Conservation (phyloP, 2,888 invertebrate species). For the Lampropteryx suffumata region DNA sequence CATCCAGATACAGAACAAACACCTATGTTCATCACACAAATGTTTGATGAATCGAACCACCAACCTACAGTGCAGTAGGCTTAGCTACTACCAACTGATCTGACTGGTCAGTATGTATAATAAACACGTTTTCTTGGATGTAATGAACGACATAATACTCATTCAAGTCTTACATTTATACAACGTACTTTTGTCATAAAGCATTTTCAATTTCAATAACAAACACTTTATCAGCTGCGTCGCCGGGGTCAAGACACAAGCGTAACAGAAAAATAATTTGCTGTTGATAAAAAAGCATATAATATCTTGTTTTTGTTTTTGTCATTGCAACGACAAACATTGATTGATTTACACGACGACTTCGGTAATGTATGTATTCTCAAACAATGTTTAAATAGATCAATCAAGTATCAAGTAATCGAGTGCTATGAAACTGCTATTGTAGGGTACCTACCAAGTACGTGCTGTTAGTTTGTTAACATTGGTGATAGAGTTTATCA, state of each 20-base stretch:
- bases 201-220: constrained; percentile 24
- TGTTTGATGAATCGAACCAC: too few relatives aligned
- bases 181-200: constrained; percentile 16
- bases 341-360: constrained; percentile 33
- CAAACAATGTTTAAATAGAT: constrained; percentile 3
- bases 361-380: constrained; percentile 16
- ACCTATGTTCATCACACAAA: too few relatives aligned
- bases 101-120: too few relatives aligned
- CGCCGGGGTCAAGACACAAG: constrained; percentile 59
- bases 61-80: too few relatives aligned
- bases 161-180: constrained; percentile 24
- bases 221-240: constrained; percentile 55
- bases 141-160: too few relatives aligned
- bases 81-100: too few relatives aligned
- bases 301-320: constrained; percentile 59
- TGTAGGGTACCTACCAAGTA: too few relatives aligned
- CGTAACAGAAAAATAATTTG: constrained; percentile 78
- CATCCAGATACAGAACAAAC: too few relatives aligned
- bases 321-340: constrained; percentile 34
- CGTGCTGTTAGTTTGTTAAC: too few relatives aligned
- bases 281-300: constrained; percentile 62
- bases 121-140: too few relatives aligned
- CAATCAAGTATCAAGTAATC: not conserved
- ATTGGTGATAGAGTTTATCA: too few relatives aligned
- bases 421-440: too few relatives aligned